Evolutionary conservation across 2,113 vertebrate genomes (phyloP), one percentile per base, ranked within the genome.

Genomic region (Sprattus sprattus): DNA sequence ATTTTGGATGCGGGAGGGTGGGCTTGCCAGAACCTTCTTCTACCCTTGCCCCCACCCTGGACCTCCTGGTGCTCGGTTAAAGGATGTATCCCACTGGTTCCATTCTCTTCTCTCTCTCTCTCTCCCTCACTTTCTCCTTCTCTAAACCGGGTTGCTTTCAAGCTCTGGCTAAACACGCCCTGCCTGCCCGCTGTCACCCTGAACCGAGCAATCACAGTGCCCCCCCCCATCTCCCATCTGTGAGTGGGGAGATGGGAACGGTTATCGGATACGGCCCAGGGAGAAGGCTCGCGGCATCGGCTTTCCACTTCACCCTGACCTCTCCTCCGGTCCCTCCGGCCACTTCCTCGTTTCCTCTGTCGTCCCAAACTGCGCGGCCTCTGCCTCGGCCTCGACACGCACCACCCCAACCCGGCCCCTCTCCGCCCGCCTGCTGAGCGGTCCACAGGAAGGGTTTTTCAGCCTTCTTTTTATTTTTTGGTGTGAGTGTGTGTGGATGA

Each of bases 241-340:
- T 92, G 87, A 94, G 92, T 94, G 95, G 94, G 94, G 93, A 95
- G 94, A 92, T 91, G 85, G 90, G 92, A 95, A 95, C 92, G 94
- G 95, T 96, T 97, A 97, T 95, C 96, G 96, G 94, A 95, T 95
- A 95, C 95, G 93, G 95, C 96, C 96, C 86, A 85, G 89, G 89
- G 96, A 96, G 94, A 91, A 47, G 86, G 8, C 92, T 93, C 94
- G 94, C 94, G 92, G 96, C 96, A 95, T 95, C 93, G 92, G 93
- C 64, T 95, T 96, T 95, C 95, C 95, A 91, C 94, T 96, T 92
- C 92, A 95, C 89, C 88, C 87, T 96, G 95, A 96, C 95, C 96
- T 96, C 94, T 94, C 90, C 83, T 71, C n/a, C 25, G 54, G 90
- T 93, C 94, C 92, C 91, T 88, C 57, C 57, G 88, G 91, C 91